phyloP scores from a whole-genome alignment of 1,140 invertebrate species.

The Aphelenchoides besseyi region DNA sequence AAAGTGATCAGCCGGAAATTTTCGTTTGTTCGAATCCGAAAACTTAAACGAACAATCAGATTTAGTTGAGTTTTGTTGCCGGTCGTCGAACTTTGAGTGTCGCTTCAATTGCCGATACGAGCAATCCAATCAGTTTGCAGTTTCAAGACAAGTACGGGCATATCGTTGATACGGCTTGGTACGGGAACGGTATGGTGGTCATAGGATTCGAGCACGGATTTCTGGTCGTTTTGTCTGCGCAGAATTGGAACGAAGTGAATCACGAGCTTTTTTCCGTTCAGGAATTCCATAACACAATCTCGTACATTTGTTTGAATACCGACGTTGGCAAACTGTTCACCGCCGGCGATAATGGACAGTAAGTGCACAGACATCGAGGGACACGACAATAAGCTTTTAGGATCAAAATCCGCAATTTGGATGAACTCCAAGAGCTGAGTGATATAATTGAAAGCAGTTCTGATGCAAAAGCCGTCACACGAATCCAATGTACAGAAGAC shows the following conservation, averaged over 20 bases:
- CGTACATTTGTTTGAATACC: slow-evolving; percentile 69
- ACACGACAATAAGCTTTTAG: slow-evolving; percentile 65
- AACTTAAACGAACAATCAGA: too few species aligned
- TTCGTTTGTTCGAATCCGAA: slow-evolving; percentile 33
- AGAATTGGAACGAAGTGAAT: slow-evolving; percentile 39
- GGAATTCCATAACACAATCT: slow-evolving; percentile 67
- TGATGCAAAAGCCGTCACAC: slow-evolving; percentile 66
- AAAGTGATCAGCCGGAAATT: slow-evolving; percentile 40
- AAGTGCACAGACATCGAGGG: not conserved
- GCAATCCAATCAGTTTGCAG: slow-evolving; percentile 87
- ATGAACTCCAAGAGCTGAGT: slow-evolving; percentile 78
- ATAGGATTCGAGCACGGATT: slow-evolving; percentile 86
- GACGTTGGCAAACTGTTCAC: slow-evolving; percentile 78
- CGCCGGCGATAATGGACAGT: slow-evolving; percentile 77
- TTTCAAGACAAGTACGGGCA: slow-evolving; percentile 88
- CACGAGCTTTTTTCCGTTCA: slow-evolving; percentile 67
- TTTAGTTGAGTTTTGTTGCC: slow-evolving; percentile 81
- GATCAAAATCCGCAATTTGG: slow-evolving; percentile 81
- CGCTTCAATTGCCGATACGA: slow-evolving; percentile 75
- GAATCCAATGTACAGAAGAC: slow-evolving; percentile 68
- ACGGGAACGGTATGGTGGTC: slow-evolving; percentile 63
- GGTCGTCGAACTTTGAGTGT: slow-evolving; percentile 84
- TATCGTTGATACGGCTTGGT: slow-evolving; percentile 86
- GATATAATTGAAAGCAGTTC: slow-evolving; percentile 76
- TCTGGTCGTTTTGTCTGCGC: slow-evolving; percentile 41